These are phyloP conservation scores for Chiloscyllium plagiosum DNA, from an alignment of 2,113 vertebrate genomes.

Conservation along the genomic window DNA sequence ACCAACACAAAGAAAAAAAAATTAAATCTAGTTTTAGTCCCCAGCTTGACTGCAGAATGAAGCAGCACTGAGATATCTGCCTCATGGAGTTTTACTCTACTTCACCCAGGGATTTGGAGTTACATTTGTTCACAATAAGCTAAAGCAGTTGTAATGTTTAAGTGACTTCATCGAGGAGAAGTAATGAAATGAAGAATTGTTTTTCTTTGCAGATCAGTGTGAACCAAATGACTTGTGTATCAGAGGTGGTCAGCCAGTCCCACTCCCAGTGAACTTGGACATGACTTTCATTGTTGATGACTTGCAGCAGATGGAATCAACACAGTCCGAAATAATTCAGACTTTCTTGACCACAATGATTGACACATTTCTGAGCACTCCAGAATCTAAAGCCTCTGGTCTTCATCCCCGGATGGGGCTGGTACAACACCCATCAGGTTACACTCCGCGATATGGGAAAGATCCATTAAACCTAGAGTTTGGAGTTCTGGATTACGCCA, in stretches of 20 bases:
- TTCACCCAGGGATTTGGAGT: not conserved
- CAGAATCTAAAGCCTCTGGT: slow-evolving; percentile 42
- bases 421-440: slow-evolving; percentile 59
- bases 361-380: slow-evolving; percentile 61
- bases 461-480: slow-evolving; percentile 58
- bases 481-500: slow-evolving; percentile 51
- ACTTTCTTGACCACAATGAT: slow-evolving; percentile 62
- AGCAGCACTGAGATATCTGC: not conserved
- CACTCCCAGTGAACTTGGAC: slow-evolving; percentile 60
- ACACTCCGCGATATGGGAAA: slow-evolving; percentile 43
- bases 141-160: not conserved
- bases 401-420: slow-evolving; percentile 57
- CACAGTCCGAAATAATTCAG: slow-evolving; percentile 57
- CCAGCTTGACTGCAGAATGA: not conserved
- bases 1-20: not conserved
- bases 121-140: not conserved
- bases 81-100: not conserved
- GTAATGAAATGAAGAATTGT: not conserved
- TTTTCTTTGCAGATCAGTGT: slow-evolving; percentile 64
- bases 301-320: slow-evolving; percentile 54
- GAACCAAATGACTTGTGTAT: slow-evolving; percentile 49
- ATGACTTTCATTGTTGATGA: slow-evolving; percentile 67
- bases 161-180: not conserved
- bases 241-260: slow-evolving; percentile 32
- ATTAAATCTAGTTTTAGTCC: not conserved